Conservation (phyloP, 2,888 invertebrate species). For the Pammene aurita region DNA sequence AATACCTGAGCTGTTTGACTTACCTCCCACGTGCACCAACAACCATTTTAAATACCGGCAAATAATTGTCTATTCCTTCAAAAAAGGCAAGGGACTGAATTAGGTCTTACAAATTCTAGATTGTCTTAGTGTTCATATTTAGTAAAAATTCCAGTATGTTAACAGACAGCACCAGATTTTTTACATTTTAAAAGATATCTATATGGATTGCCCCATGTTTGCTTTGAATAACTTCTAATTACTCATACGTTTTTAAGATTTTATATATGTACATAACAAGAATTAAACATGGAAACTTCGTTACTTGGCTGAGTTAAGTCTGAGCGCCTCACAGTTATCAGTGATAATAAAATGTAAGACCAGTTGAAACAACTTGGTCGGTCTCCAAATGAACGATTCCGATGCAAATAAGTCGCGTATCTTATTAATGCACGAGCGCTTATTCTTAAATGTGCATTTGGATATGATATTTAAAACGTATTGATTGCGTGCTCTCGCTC, state of each 20-base stretch:
- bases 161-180: too few relatives aligned
- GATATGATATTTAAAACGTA: constrained; percentile 4
- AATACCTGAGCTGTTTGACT: constrained; percentile 34
- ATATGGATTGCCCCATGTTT: too few relatives aligned
- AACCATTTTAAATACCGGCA: constrained; percentile 4
- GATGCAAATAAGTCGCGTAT: constrained; percentile 11
- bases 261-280: neutral
- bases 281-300: neutral
- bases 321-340: neutral
- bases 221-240: too few relatives aligned
- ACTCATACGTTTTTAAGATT: neutral
- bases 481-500: neutral
- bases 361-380: constrained; percentile 20
- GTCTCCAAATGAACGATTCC: constrained; percentile 15
- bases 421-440: neutral
- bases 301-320: neutral
- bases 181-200: too few relatives aligned
- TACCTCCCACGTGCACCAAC: constrained; percentile 35
- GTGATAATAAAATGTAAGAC: constrained; percentile 17
- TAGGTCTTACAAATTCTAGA: neutral
- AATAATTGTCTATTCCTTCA: constrained; percentile 3
- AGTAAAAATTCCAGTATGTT: too few relatives aligned
- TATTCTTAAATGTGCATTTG: constrained; percentile 11
- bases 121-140: too few relatives aligned
- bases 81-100: constrained; percentile 3